Conservation (phyloP, 2,113 vertebrate species). For the Promerops cafer region DNA sequence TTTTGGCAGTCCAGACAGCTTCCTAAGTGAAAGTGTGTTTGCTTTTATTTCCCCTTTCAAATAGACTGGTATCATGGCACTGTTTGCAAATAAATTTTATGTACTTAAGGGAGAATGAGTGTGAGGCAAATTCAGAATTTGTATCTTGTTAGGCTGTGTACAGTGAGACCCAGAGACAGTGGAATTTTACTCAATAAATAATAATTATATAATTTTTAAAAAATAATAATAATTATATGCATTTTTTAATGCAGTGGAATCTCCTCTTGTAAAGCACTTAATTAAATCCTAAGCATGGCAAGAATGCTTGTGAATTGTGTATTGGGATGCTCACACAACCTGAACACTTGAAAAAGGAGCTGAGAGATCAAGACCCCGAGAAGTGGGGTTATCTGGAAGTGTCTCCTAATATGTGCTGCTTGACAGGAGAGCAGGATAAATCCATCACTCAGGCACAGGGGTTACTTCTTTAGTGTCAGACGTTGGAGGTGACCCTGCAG, state of each 20-base stretch:
- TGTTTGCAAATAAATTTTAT: neutral
- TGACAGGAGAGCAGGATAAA: neutral
- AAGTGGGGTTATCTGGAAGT: neutral
- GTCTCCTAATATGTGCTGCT: neutral
- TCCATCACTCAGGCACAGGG: neutral
- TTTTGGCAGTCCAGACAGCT: neutral
- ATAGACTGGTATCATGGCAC: neutral
- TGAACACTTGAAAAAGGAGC: neutral
- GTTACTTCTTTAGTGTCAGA: neutral
- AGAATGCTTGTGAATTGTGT: neutral
- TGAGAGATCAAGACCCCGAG: neutral
- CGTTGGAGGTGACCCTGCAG: neutral
- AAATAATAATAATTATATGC: neutral
- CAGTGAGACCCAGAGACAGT: neutral
- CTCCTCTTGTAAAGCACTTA: neutral
- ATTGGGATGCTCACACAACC: neutral
- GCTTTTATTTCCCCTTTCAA: neutral
- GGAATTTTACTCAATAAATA: neutral
- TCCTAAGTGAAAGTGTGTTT: neutral
- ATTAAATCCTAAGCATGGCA: neutral
- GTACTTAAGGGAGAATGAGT: neutral
- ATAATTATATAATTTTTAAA: neutral
- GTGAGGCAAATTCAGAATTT: neutral
- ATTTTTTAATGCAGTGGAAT: neutral
- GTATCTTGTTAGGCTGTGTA: neutral